Conservation (phyloP, 1,140 invertebrate genomes). For the Lasioglossum albipes region DNA sequence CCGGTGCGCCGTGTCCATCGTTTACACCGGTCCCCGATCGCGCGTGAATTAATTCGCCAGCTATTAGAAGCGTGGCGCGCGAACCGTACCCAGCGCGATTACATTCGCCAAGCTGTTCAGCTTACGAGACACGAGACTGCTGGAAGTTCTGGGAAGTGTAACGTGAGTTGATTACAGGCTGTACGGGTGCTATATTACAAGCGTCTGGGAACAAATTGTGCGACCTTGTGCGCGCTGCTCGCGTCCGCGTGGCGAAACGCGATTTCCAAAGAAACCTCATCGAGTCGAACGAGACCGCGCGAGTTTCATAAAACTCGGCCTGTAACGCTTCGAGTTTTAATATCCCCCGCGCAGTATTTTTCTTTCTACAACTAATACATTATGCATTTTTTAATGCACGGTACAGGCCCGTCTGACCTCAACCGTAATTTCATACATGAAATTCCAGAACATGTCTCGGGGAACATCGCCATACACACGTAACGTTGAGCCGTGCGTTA, state of each 20-base stretch:
- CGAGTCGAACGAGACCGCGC: not conserved
- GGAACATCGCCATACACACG: not conserved
- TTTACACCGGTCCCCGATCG: not conserved
- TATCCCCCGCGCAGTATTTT: not conserved
- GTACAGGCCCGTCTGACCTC: not conserved
- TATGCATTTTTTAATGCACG: constrained; percentile 18
- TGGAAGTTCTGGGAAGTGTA: not conserved
- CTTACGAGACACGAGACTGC: not conserved
- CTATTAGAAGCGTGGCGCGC: not conserved
- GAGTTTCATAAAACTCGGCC: not conserved
- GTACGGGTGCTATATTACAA: not conserved
- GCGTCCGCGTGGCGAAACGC: not conserved
- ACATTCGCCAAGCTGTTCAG: not conserved
- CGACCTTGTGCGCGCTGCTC: not conserved
- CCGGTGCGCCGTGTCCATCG: not conserved
- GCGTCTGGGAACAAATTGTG: not conserved
- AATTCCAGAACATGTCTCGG: not conserved
- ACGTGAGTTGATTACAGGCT: not conserved
- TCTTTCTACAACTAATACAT: not conserved
- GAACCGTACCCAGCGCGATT: too few species aligned
- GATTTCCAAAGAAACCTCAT: not conserved
- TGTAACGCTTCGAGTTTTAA: not conserved
- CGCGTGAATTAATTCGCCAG: constrained; percentile 17
- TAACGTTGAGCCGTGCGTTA: not conserved
- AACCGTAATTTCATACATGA: not conserved